A percentile compares a stretch with the other conserved stretches of the same genome.
These are phyloP conservation scores for Diceros bicornis DNA, from an alignment of 2,797 vertebrate genomes.

Conservation along the genomic window DNA sequence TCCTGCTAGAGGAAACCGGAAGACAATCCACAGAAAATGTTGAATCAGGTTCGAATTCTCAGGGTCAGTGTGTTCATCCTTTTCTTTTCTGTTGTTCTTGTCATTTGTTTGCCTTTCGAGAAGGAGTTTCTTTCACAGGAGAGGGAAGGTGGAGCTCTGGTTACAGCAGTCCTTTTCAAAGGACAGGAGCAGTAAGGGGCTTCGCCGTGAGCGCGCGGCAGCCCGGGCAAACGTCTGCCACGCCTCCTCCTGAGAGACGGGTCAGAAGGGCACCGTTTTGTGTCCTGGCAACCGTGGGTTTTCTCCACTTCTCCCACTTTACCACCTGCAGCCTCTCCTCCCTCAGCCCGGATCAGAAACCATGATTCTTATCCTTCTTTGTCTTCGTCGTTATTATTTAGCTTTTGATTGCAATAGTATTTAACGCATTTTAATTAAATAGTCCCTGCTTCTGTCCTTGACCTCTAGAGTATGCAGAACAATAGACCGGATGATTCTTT, in stretches of 20 bases:
- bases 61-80: neutral
- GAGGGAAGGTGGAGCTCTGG: neutral
- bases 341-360: neutral
- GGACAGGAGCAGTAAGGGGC: neutral
- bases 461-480: neutral
- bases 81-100: neutral
- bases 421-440: neutral
- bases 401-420: neutral
- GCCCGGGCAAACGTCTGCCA: fast-evolving
- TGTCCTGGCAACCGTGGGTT: neutral
- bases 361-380: neutral
- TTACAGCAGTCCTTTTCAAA: neutral
- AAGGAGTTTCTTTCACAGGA: constrained; percentile 22
- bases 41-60: constrained; percentile 1
- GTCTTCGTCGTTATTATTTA: neutral
- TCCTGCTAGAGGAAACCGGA: constrained; percentile 62
- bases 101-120: constrained; percentile 49
- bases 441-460: neutral
- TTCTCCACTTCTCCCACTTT: neutral
- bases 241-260: neutral
- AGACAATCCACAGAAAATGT: neutral
- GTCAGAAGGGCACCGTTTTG: neutral
- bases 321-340: neutral
- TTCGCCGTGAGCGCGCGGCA: fast-evolving
- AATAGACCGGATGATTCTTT: neutral